Conservation (phyloP, 2,113 vertebrate species). For the Argyrosomus japonicus region DNA sequence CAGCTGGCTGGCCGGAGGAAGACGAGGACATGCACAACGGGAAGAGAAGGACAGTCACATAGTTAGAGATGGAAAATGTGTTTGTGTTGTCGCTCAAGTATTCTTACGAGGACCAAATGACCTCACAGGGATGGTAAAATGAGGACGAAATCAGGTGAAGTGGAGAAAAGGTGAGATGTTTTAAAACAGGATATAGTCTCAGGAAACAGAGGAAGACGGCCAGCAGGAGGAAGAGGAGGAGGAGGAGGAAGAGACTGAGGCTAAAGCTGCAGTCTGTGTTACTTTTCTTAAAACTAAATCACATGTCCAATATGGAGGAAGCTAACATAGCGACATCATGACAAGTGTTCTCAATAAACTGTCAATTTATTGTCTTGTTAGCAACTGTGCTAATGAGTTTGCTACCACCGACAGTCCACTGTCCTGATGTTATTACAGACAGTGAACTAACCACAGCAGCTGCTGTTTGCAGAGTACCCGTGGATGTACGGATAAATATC, state of each 20-base stretch:
- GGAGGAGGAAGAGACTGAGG: neutral
- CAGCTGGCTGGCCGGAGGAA: conserved; percentile 24
- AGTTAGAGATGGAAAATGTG: neutral
- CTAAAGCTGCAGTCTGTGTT: neutral
- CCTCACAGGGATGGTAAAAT: neutral
- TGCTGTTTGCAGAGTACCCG: too few relatives aligned
- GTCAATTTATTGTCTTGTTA: too few relatives aligned
- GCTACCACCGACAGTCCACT: too few relatives aligned
- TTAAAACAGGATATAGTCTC: neutral
- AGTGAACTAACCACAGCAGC: too few relatives aligned
- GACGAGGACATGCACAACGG: conserved; percentile 20
- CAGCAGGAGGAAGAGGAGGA: neutral
- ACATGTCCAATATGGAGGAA: too few relatives aligned
- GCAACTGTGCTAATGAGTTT: too few relatives aligned
- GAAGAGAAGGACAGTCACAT: neutral
- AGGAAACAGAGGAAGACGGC: neutral
- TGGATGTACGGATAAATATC: too few relatives aligned
- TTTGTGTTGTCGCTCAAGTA: neutral
- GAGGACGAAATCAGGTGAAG: neutral
- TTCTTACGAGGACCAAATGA: neutral
- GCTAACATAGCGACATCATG: too few relatives aligned
- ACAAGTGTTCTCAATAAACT: too few relatives aligned
- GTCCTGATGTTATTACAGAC: too few relatives aligned
- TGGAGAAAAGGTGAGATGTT: neutral
- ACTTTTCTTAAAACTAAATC: too few relatives aligned